These are phyloP conservation scores for Spea multiplicata DNA, from an alignment of 2,113 vertebrate species.

Conservation along the genomic window DNA sequence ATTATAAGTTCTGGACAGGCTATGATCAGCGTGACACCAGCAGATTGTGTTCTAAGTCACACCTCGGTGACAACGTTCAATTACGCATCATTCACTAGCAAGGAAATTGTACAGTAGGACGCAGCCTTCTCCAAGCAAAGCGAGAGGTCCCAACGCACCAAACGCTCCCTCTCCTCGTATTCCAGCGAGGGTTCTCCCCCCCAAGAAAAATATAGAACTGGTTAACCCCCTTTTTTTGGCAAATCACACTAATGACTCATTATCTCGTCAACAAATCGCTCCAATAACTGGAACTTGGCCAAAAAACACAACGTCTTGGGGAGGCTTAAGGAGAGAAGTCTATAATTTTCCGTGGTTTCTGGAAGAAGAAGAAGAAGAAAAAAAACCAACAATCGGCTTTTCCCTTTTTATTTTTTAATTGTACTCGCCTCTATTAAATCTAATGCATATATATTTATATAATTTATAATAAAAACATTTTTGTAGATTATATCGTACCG, in stretches of 20 bases:
- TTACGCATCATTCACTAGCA: conserved; percentile 24
- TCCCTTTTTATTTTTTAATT: too few species aligned
- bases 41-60: conserved; percentile 17
- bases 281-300: too few species aligned
- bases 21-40: conserved; percentile 12
- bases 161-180: background rate
- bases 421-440: too few species aligned
- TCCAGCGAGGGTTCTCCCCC: background rate
- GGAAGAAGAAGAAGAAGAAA: too few species aligned
- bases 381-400: too few species aligned
- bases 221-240: conserved; percentile 5
- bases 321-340: background rate
- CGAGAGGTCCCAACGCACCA: conserved; percentile 2
- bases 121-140: conserved; percentile 2
- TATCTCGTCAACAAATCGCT: background rate
- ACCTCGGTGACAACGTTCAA: conserved; percentile 32
- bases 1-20: conserved; percentile 27
- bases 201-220: background rate
- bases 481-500: too few species aligned
- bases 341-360: too few species aligned
- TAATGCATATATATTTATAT: too few species aligned
- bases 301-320: too few species aligned
- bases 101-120: conserved; percentile 38
- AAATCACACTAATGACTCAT: background rate
- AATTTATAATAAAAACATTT: too few species aligned